Conservation (phyloP, 2,113 vertebrate species). For the Sitta europaea region DNA sequence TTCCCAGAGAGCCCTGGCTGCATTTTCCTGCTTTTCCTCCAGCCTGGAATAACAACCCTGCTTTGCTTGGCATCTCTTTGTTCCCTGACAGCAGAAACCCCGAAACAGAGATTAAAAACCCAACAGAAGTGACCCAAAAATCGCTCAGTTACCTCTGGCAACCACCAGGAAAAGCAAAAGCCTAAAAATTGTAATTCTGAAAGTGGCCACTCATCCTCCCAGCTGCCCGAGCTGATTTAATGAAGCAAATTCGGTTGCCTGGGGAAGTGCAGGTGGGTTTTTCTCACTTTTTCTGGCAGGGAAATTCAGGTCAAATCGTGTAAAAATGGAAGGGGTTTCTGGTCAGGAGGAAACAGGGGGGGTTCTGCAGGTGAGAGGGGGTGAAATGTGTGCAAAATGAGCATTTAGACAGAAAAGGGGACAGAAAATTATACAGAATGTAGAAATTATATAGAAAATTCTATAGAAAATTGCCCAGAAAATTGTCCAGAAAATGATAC, state of each 20-base stretch:
- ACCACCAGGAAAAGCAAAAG: not conserved
- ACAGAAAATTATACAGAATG: too few species aligned
- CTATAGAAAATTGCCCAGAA: too few species aligned
- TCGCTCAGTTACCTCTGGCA: not conserved
- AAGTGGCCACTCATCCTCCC: not conserved
- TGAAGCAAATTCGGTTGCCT: not conserved
- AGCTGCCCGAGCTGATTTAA: not conserved
- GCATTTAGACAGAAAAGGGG: not conserved
- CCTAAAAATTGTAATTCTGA: not conserved
- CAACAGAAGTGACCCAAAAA: not conserved
- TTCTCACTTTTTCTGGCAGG: not conserved
- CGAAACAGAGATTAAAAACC: not conserved
- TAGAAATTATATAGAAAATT: too few species aligned
- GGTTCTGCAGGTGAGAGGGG: not conserved
- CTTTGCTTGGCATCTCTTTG: not conserved
- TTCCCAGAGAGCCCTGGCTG: not conserved
- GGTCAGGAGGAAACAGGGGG: not conserved
- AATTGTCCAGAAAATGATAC: too few species aligned
- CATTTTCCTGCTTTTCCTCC: not conserved
- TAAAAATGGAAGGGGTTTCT: not conserved
- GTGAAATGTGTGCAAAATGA: not conserved
- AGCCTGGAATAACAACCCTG: not conserved
- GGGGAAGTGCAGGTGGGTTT: not conserved
- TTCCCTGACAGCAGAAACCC: not conserved
- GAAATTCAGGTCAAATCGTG: not conserved